These are phyloP conservation scores for Endotricha flammealis DNA, from an alignment of 2,888 invertebrate genomes.

Conservation along the genomic window DNA sequence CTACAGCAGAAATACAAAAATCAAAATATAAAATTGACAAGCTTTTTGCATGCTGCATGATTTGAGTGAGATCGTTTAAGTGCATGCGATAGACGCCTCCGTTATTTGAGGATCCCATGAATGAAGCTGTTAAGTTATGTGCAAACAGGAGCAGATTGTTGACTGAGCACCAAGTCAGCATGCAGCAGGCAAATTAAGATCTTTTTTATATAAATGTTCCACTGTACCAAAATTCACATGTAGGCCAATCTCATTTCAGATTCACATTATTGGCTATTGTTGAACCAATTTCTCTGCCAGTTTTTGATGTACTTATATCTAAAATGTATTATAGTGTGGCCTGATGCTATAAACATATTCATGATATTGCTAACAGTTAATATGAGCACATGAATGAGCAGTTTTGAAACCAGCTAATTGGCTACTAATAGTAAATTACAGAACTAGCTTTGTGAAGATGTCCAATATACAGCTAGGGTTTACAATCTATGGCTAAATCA, in stretches of 20 bases:
- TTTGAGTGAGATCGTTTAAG: conserved; percentile 40
- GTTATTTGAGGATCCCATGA: conserved; percentile 36
- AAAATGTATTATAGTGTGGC: conserved; percentile 36
- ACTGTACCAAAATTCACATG: conserved; percentile 25
- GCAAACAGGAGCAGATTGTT: conserved; percentile 40
- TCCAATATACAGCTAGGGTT: conserved; percentile 45
- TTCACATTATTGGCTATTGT: conserved; percentile 19
- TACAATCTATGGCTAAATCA: conserved; percentile 42
- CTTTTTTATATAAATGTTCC: conserved; percentile 23
- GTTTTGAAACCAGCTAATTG: conserved; percentile 41
- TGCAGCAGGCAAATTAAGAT: conserved; percentile 72
- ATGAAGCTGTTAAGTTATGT: conserved; percentile 43
- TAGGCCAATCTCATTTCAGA: conserved; percentile 29
- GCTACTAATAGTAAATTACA: conserved; percentile 51
- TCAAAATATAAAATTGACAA: conserved; percentile 41
- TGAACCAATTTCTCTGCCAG: conserved; percentile 28
- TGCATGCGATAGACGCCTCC: conserved; percentile 54
- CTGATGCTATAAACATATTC: conserved; percentile 35
- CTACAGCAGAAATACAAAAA: conserved; percentile 36
- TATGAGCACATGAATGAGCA: conserved; percentile 48
- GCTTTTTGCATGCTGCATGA: conserved; percentile 77
- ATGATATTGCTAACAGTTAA: conserved; percentile 34
- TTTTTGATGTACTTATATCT: conserved; percentile 41
- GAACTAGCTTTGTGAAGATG: conserved; percentile 51
- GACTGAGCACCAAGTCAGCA: conserved; percentile 50